A percentile compares a stretch with the other conserved stretches of the same genome.
phyloP scores from a whole-genome alignment of 2,797 vertebrate genomes.

The Falco cherrug region DNA sequence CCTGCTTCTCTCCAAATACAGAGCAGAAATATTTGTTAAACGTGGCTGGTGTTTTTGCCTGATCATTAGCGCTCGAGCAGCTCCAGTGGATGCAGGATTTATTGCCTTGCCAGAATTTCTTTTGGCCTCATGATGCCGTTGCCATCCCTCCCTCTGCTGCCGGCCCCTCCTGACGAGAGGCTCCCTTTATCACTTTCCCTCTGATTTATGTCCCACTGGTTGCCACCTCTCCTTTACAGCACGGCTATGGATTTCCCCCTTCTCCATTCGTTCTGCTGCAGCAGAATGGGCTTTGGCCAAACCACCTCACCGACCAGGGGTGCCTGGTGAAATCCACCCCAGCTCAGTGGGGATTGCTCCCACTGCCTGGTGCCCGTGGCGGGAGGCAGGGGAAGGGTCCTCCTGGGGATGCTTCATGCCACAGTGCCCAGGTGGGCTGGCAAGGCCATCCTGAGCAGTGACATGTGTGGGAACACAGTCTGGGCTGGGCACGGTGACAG shows the following conservation, averaged over 20 bases:
- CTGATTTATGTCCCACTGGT: conserved; percentile 27
- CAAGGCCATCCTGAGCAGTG: accelerated
- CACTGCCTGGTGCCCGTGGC: accelerated
- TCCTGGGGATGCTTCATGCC: background rate
- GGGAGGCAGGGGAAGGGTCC: background rate
- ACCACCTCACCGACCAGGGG: accelerated
- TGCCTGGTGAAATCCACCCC: background rate
- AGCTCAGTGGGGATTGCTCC: background rate
- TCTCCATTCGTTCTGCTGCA: background rate
- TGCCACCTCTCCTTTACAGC: conserved; percentile 1
- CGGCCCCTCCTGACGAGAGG: background rate
- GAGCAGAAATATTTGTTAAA: conserved; percentile 68
- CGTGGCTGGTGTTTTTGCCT: background rate
- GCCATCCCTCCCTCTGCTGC: background rate
- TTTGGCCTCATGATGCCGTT: conserved; percentile 27
- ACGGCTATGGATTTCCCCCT: background rate
- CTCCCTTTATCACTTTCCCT: conserved; percentile 25
- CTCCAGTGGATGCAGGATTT: conserved; percentile 44
- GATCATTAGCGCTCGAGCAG: conserved; percentile 4
- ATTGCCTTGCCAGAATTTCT: conserved; percentile 38
- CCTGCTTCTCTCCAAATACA: conserved; percentile 45
- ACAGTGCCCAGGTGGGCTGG: background rate
- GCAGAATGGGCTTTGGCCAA: background rate
- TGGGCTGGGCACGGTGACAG: accelerated
- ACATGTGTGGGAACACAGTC: background rate